These are phyloP conservation scores for Prosopocoilus inquinatus DNA, from an alignment of 2,888 invertebrate species.

Conservation along the genomic window DNA sequence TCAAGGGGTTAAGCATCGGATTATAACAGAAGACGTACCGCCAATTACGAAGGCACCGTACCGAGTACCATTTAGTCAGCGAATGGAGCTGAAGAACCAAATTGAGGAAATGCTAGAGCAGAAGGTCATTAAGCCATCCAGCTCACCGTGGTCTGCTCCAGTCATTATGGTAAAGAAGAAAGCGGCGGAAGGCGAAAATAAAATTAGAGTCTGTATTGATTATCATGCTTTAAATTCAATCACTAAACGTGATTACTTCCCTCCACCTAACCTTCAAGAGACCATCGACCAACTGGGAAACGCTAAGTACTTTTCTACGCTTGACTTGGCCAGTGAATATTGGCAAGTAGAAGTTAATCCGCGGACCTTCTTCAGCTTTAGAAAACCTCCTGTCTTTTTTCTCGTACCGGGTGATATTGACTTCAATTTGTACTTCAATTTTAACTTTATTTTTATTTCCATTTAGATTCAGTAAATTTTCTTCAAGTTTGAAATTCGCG, in stretches of 20 bases:
- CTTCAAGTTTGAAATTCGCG: no score
- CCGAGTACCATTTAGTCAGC: constrained; percentile 15
- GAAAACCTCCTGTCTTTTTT: no score
- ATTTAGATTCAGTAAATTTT: no score
- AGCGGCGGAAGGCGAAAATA: constrained; percentile 16
- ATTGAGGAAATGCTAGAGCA: constrained; percentile 25
- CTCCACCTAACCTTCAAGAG: no score
- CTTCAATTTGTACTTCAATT: no score
- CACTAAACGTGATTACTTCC: no score
- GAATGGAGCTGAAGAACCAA: constrained; percentile 17
- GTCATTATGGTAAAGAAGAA: constrained; percentile 25
- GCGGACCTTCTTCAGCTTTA: no score
- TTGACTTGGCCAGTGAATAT: constrained; percentile 34
- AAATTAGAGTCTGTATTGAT: constrained; percentile 18
- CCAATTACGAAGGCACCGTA: constrained; percentile 21
- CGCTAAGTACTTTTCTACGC: constrained; percentile 28
- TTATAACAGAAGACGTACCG: constrained; percentile 13
- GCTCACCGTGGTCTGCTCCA: constrained; percentile 28
- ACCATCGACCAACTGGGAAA: no score
- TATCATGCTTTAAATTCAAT: no score
- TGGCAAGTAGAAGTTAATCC: constrained; percentile 31
- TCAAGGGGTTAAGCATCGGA: constrained; percentile 1
- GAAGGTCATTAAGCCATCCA: constrained; percentile 23
- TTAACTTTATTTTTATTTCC: no score
- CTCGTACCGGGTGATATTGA: no score